Conservation (phyloP, 2,888 invertebrate species). For the Athetis lepigone region DNA sequence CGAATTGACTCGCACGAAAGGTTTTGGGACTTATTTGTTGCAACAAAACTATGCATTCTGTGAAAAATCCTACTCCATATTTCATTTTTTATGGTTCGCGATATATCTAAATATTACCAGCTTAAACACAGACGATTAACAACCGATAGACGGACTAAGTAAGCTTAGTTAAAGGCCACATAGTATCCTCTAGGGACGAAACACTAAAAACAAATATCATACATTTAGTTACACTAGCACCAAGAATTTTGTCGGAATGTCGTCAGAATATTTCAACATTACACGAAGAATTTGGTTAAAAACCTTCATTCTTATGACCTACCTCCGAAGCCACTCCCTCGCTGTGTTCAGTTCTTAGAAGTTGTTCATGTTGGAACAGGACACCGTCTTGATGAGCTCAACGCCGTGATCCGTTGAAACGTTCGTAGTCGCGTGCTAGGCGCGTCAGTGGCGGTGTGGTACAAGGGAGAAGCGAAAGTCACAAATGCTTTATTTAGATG, state of each 20-base stretch:
- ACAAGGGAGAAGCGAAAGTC: slow-evolving; percentile 23
- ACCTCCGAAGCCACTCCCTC: slow-evolving; percentile 35
- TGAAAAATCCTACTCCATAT: too few relatives aligned
- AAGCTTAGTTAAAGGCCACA: too few relatives aligned
- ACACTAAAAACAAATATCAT: not conserved
- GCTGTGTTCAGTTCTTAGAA: slow-evolving; percentile 53
- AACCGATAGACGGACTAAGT: too few relatives aligned
- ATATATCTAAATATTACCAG: too few relatives aligned
- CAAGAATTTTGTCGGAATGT: slow-evolving; percentile 35
- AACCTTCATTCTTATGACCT: slow-evolving; percentile 47
- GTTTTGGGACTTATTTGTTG: too few relatives aligned
- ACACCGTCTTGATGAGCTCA: slow-evolving; percentile 54
- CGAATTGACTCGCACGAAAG: too few relatives aligned
- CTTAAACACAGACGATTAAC: too few relatives aligned
- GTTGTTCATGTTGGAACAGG: slow-evolving; percentile 53
- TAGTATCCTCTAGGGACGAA: too few relatives aligned
- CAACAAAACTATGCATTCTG: too few relatives aligned
- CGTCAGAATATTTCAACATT: slow-evolving; percentile 33
- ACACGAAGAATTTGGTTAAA: slow-evolving; percentile 39
- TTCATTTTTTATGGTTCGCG: too few relatives aligned
- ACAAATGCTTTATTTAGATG: too few relatives aligned
- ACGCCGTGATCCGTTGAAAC: slow-evolving; percentile 76
- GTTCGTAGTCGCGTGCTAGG: slow-evolving; percentile 81
- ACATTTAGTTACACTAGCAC: slow-evolving; percentile 3
- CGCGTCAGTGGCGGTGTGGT: slow-evolving; percentile 57